Base-by-base conservation (phyloP, 2,888 invertebrate species). In the Andrena praecox region DNA sequence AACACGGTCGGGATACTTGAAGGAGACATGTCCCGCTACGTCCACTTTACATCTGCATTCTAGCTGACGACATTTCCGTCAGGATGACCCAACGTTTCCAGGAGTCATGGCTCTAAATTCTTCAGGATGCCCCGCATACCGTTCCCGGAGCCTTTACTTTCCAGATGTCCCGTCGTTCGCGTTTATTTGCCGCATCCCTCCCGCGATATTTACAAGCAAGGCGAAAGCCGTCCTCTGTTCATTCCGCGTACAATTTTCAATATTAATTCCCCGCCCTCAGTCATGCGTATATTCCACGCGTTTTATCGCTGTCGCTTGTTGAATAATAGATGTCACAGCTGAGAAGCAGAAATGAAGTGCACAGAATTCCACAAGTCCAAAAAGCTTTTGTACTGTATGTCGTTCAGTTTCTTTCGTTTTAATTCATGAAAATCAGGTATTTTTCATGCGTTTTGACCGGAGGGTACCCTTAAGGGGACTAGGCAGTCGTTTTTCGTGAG, bases 41-140 rank as follows among this genome's bases (percentile, higher is more conserved):
- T 31, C 54, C 31, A 56, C 24, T 70, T 63, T 69, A 59, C 48
- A 63, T 72, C 50, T n/a, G 67, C 31, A 31, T 52, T 52, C 20
- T 20, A 24, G 56, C 8, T 27, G 76, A 71, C 71, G 63, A 64
- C 54, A 31, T 70, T 70, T 70, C 54, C 63, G 70, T 70, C 56
- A 63, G 42, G 76, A 70, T 76, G 76, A 70, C 76, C 63, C 35
- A 42, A 35, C 60, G 29, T 75, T 68, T 75, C 12, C 68, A 20
- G 29, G 52, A 70, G 48, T 48, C 56, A 71, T 6, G 63, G 8
- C 33, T 33, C 33, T 31, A 71, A 77, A 77, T 64, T 77, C 71
- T 77, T 77, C 64, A 27, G 27, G 48, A n/a, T 12, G 24, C 48
- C 8, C 12, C 33, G 64, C 48, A 33, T 64, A 16, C 33, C 71